phyloP scores from a whole-genome alignment of 2,113 vertebrate species.

The Microcebus tavaratra region DNA sequence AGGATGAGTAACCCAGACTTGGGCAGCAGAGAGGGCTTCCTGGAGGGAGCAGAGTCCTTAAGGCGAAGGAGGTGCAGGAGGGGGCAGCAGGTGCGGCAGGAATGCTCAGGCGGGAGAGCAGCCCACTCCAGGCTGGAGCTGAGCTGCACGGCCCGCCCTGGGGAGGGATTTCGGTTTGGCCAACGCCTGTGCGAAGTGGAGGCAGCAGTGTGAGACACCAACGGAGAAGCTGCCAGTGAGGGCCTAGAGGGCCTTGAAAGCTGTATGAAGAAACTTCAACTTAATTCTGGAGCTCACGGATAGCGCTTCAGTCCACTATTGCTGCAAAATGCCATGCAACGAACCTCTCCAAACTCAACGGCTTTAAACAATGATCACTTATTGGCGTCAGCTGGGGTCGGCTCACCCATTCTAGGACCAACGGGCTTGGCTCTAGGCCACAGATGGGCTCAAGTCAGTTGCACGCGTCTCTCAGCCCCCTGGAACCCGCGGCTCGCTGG shows the following conservation, averaged over 20 bases:
- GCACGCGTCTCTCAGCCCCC: neutral
- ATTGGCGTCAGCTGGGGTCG: neutral
- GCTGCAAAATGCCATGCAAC: neutral
- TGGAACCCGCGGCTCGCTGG: neutral
- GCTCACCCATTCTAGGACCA: neutral
- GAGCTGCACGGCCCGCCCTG: fast-evolving
- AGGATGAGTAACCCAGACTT: too few species aligned
- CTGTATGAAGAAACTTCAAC: neutral
- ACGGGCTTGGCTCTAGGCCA: neutral
- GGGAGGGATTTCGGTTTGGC: neutral
- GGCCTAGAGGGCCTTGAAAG: neutral
- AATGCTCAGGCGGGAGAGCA: too few species aligned
- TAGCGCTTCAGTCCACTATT: neutral
- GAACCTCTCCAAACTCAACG: neutral
- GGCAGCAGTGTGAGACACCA: neutral
- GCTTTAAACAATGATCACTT: neutral
- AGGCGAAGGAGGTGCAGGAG: neutral
- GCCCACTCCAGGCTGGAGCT: neutral
- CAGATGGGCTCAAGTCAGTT: neutral
- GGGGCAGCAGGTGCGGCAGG: neutral
- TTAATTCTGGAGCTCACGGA: neutral
- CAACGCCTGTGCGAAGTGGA: neutral
- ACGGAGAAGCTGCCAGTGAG: neutral
- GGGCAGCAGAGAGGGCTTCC: neutral
- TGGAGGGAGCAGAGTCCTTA: neutral